A percentile compares a stretch with the other conserved stretches of the same genome.
These are phyloP conservation scores for Pseudobourletiella spinata DNA, from an alignment of 1,140 invertebrate genomes.

Conservation along the genomic window DNA sequence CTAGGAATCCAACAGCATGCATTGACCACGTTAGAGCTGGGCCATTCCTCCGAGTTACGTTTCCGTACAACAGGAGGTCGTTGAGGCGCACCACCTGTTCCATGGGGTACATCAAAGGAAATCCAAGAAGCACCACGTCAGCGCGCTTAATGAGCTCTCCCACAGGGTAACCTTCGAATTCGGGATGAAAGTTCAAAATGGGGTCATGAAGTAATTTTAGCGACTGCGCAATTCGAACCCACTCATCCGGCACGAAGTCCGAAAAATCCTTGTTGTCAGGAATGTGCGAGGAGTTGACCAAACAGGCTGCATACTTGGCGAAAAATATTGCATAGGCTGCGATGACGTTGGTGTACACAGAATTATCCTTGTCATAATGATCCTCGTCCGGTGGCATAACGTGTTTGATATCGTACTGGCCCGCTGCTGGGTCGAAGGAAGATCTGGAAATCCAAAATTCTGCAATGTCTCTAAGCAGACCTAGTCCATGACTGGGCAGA, in stretches of 20 bases:
- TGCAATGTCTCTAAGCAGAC: slow-evolving; percentile 39
- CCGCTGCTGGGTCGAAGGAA: slow-evolving; percentile 15
- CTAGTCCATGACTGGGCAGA: slow-evolving; percentile 31
- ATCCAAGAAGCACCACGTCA: slow-evolving; percentile 45
- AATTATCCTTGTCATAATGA: slow-evolving; percentile 32
- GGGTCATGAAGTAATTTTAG: slow-evolving; percentile 33
- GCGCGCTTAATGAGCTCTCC: slow-evolving; percentile 43
- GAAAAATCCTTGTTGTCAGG: neutral
- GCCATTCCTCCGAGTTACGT: slow-evolving; percentile 40
- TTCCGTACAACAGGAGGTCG: slow-evolving; percentile 43
- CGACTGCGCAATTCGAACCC: slow-evolving; percentile 33
- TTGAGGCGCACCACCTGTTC: slow-evolving; percentile 37
- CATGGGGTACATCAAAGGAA: slow-evolving; percentile 43
- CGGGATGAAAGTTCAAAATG: slow-evolving; percentile 35
- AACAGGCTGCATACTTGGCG: slow-evolving; percentile 33
- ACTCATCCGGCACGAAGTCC: slow-evolving; percentile 30
- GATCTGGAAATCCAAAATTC: slow-evolving; percentile 41
- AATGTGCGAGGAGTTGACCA: neutral
- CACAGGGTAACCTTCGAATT: slow-evolving; percentile 36
- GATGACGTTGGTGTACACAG: slow-evolving; percentile 41
- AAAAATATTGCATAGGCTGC: slow-evolving; percentile 39
- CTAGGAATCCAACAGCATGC: slow-evolving; percentile 42
- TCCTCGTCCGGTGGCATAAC: slow-evolving; percentile 48
- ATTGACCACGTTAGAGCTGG: slow-evolving; percentile 48
- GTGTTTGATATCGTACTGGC: slow-evolving; percentile 38